phyloP scores from a whole-genome alignment of 2,888 invertebrate genomes.

The Scelioninae gen. 1 region DNA sequence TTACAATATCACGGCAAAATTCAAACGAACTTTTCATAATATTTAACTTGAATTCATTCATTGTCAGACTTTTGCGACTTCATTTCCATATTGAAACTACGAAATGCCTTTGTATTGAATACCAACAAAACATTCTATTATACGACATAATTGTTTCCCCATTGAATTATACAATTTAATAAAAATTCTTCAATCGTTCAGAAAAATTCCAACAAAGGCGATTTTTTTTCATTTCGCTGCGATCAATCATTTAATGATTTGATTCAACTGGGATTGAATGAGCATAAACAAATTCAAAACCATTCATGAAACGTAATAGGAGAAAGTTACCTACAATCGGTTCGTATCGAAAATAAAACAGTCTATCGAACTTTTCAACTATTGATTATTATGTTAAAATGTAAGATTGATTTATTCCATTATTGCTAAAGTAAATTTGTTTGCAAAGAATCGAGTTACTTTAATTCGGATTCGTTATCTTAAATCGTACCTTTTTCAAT shows the following conservation, averaged over 20 bases:
- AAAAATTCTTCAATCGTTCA: not conserved
- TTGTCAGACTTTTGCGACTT: conserved; percentile 26
- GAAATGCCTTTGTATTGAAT: conserved; percentile 7
- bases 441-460: too few relatives aligned
- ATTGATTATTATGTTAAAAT: not conserved
- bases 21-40: conserved; percentile 7
- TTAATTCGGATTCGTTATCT: too few relatives aligned
- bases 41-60: conserved; percentile 29
- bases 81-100: conserved; percentile 40
- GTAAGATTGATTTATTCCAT: too few relatives aligned
- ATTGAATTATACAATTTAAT: not conserved
- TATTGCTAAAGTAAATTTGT: too few relatives aligned
- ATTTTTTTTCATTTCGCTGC: not conserved
- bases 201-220: not conserved
- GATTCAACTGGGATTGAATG: not conserved
- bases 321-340: conserved; percentile 45
- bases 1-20: conserved; percentile 1
- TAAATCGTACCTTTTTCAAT: too few relatives aligned
- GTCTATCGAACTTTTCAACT: not conserved
- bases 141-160: conserved; percentile 1
- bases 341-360: conserved; percentile 39
- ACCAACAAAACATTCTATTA: not conserved
- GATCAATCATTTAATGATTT: not conserved
- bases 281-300: conserved; percentile 28
- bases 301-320: conserved; percentile 48